Evolutionary conservation across 2,113 vertebrate genomes (phyloP).

Genomic region (Hippoglossus stenolepis): DNA sequence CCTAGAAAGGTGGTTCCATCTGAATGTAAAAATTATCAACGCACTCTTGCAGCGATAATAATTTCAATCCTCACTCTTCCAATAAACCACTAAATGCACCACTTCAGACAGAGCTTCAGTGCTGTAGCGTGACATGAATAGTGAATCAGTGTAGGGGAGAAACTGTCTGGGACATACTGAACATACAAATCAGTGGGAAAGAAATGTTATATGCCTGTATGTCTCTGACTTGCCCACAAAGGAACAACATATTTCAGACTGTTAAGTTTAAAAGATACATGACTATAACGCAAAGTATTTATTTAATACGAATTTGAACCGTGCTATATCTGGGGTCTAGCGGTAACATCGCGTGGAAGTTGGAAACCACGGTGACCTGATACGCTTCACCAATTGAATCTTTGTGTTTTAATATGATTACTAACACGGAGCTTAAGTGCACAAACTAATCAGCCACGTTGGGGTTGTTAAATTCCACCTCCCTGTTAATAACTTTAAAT

Average conservation of each 20-base stretch:
- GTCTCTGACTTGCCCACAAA: background rate
- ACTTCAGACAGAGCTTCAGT: background rate
- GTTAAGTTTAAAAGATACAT: background rate
- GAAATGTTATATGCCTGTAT: background rate
- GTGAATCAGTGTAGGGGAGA: background rate
- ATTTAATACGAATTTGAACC: background rate
- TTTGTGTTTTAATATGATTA: background rate
- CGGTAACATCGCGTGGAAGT: background rate
- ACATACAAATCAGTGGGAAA: background rate
- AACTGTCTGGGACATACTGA: background rate
- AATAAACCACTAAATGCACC: background rate
- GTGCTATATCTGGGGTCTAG: background rate
- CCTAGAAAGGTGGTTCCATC: too few species aligned
- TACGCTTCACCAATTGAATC: background rate
- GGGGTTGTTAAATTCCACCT: background rate
- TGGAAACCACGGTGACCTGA: background rate
- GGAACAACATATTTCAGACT: background rate
- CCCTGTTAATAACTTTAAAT: background rate
- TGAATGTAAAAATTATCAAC: too few species aligned
- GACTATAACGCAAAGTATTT: background rate
- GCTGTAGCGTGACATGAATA: background rate
- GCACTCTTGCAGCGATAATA: background rate
- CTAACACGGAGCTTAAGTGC: background rate
- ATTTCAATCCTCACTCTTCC: background rate
- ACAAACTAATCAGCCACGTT: background rate